phyloP scores from a whole-genome alignment of 2,888 invertebrate genomes.

The Neoscelio sp. region DNA sequence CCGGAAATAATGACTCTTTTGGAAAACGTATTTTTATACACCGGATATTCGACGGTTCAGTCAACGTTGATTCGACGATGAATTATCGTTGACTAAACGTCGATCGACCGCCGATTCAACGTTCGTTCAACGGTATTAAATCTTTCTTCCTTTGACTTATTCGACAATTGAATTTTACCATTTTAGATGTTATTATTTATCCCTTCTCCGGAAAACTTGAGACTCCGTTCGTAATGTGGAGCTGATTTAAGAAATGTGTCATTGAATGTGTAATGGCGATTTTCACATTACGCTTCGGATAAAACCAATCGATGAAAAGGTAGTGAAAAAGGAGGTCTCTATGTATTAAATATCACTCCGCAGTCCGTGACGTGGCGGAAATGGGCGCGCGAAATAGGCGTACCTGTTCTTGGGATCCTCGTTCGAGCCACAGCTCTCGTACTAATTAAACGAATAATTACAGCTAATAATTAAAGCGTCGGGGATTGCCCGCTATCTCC shows the following conservation, averaged over 20 bases:
- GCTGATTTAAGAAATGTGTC: slow-evolving; percentile 40
- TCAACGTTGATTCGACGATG: too few relatives aligned
- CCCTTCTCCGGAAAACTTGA: too few relatives aligned
- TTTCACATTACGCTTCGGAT: slow-evolving; percentile 43
- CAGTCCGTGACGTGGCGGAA: slow-evolving; percentile 51
- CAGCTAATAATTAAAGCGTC: slow-evolving; percentile 25
- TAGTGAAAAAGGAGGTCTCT: slow-evolving; percentile 60
- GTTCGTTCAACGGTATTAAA: too few relatives aligned
- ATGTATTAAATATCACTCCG: slow-evolving; percentile 62
- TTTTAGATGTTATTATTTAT: too few relatives aligned
- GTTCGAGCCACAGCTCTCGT: not conserved
- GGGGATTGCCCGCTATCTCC: slow-evolving; percentile 9
- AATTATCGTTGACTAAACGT: too few relatives aligned
- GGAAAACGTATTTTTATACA: too few relatives aligned
- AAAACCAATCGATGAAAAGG: slow-evolving; percentile 55
- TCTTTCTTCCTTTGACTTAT: too few relatives aligned
- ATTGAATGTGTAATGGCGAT: slow-evolving; percentile 48
- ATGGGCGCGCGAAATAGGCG: slow-evolving; percentile 46
- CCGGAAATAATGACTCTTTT: too few relatives aligned
- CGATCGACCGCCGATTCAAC: too few relatives aligned
- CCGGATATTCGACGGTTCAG: too few relatives aligned
- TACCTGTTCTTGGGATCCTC: slow-evolving; percentile 29
- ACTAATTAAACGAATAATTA: slow-evolving; percentile 55
- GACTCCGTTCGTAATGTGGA: too few relatives aligned
- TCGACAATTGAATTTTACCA: too few relatives aligned